A percentile compares a stretch with the other conserved stretches of the same genome.
Evolutionary conservation across 2,888 invertebrate genomes (phyloP).

Genomic region (Azorinus chamasolen): DNA sequence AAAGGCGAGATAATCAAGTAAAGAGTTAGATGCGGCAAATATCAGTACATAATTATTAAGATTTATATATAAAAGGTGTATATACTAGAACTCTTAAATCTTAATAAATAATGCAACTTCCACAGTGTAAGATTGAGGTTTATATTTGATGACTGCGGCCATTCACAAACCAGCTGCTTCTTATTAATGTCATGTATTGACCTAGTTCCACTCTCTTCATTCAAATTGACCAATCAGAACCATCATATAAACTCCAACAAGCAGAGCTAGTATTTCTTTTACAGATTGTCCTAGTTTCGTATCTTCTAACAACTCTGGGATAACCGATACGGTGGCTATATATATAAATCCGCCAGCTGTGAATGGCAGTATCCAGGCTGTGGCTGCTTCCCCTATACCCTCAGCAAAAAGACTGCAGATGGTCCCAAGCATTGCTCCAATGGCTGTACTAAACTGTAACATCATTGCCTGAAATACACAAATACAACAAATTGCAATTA

Average conservation of each 20-base stretch:
- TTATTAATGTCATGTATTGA: too few relatives aligned
- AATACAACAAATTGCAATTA: too few relatives aligned
- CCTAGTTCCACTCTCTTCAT: constrained; percentile 83
- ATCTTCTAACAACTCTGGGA: constrained; percentile 98
- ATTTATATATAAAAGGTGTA: too few relatives aligned
- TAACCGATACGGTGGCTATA: constrained; percentile 99
- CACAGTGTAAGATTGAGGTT: too few relatives aligned
- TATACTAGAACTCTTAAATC: too few relatives aligned
- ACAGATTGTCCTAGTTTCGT: constrained; percentile 94
- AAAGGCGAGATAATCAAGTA: too few relatives aligned
- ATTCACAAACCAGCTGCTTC: too few relatives aligned
- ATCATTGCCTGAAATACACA: constrained; percentile 92
- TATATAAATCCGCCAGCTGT: constrained; percentile 99
- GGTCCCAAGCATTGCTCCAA: constrained; percentile 98
- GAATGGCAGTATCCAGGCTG: constrained; percentile 95
- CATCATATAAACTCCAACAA: constrained; percentile 98
- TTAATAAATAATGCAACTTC: too few relatives aligned
- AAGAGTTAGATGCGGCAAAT: too few relatives aligned
- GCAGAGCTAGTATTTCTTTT: constrained; percentile 95
- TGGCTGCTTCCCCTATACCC: constrained; percentile 88
- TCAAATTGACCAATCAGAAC: constrained; percentile 95
- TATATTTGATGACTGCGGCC: too few relatives aligned
- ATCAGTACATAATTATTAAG: too few relatives aligned
- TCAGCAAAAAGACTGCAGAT: constrained; percentile 94
- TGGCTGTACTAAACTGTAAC: constrained; percentile 96